Conservation (phyloP, 2,113 vertebrate genomes). For the Bagarius yarrelli region DNA sequence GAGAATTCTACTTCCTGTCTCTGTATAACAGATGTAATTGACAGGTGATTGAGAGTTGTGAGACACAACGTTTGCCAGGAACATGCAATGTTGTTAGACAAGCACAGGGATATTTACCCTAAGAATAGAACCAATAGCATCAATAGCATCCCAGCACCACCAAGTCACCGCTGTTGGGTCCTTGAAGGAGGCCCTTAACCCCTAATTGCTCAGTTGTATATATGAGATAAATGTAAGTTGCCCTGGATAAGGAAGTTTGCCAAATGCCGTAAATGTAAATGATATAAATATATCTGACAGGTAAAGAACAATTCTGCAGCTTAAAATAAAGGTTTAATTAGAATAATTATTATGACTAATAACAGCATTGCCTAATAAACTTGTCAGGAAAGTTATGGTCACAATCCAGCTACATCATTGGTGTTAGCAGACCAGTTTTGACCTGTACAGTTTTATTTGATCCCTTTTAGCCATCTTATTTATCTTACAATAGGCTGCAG, state of each 20-base stretch:
- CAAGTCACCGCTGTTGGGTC: no score
- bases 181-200: no score
- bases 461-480: background rate
- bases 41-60: conserved; percentile 58
- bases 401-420: background rate
- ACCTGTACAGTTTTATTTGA: background rate
- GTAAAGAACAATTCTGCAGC: conserved; percentile 22
- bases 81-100: conserved; percentile 40
- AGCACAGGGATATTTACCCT: background rate
- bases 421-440: background rate
- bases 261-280: no score
- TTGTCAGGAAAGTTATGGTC: conserved; percentile 9
- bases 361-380: conserved; percentile 22
- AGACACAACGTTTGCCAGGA: conserved; percentile 22
- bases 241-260: no score
- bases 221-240: no score
- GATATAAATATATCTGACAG: background rate
- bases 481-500: background rate
- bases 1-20: conserved; percentile 19
- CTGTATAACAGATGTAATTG: conserved; percentile 52
- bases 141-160: no score
- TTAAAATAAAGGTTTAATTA: conserved; percentile 26
- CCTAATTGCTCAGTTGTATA: no score
- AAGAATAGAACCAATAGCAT: no score
- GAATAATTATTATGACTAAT: conserved; percentile 28